Conservation (phyloP, 53 echinoderm and acorn worm species). For the Astropecten irregularis region DNA sequence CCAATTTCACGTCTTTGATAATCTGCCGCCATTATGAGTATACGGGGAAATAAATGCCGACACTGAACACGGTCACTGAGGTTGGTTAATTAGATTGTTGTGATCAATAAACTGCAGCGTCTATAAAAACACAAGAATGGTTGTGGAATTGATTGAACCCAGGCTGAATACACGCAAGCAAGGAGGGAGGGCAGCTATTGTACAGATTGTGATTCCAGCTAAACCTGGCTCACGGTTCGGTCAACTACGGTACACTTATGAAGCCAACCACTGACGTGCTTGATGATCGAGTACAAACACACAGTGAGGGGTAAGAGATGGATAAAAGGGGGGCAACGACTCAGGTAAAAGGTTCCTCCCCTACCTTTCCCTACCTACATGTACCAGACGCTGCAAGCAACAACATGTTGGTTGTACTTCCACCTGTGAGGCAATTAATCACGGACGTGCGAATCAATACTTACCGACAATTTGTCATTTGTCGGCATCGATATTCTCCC, state of each 20-base stretch:
- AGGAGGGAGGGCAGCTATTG: no score
- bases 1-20: no score
- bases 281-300: no score
- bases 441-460: slow-evolving; percentile 11
- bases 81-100: not conserved
- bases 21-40: not conserved
- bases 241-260: no score
- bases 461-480: slow-evolving; percentile 50
- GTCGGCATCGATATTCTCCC: slow-evolving; percentile 35
- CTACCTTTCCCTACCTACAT: no score
- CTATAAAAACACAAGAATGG: not conserved
- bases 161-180: not conserved
- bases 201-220: no score
- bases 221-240: no score
- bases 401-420: not conserved
- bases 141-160: not conserved
- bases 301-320: no score
- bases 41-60: no score
- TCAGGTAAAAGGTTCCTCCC: not conserved
- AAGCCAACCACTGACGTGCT: no score
- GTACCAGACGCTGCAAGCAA: no score
- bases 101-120: not conserved
- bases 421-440: slow-evolving; percentile 27
- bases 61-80: not conserved
- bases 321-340: not conserved